Base-by-base conservation (phyloP, 35 echinoderm and acorn worm species). In the Acanthaster planci region DNA sequence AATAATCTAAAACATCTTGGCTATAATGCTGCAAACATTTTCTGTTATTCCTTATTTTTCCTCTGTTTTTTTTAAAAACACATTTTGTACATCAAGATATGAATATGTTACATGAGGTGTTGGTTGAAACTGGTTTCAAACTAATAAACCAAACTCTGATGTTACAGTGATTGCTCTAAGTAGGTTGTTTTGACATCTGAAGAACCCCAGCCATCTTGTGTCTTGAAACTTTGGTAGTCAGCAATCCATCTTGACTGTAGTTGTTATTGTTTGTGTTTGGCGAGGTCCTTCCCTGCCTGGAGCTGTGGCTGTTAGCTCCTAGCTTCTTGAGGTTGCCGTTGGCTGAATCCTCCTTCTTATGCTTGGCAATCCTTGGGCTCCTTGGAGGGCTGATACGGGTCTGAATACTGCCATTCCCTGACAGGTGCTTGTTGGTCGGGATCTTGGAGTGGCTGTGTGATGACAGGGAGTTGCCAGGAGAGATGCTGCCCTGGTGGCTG, bases 321-420 rank as follows among this genome's bases (percentile, higher is more conserved):
- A 15, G 64, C 30, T 72, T 72, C 29, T 72, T 72, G 21, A 72
- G 26, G 64, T 72, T 72, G 18, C 64, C 64, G n/a, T 72, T 72
- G 0, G 64, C 23, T 26, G 64, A 72, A 34, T 72, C 64, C 2
- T 72, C 64, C 34, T 72, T 72, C 64, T 72, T 72, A 3, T 72
- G 64, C 23, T 35, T 72, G 18, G 64, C 30, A 26, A 72, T 34
- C 64, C 64, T 21, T 3, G 64, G 64, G 23, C 64, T 72, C 7
- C 64, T 72, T 1, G 64, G 64, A 14, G 64, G 64, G 15, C 64
- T 72, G 64, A 72, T 29, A 10, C 64, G 64, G 14, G 26, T 72
- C 64, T 72, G 64, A 0, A 72, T 31, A 9, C 64, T 34, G 64
- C 64, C 18, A 26, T 72, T 72, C 26, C 64, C 64, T 8, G 64